Base-by-base conservation (phyloP, 2,888 invertebrate genomes). In the Mechanitis messenoides region DNA sequence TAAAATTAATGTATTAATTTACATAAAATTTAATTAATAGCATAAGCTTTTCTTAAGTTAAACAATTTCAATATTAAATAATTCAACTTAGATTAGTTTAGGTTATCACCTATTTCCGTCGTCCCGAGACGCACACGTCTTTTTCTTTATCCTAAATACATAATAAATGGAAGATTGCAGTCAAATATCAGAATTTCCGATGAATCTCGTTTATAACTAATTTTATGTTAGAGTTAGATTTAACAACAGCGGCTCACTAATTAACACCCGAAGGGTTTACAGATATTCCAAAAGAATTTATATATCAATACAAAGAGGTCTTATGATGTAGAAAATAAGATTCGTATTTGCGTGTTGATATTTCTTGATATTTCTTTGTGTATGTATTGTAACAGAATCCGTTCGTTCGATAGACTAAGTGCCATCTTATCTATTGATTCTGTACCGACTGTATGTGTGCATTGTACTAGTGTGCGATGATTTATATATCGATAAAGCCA, bases 321-420 rank as follows among this genome's bases (percentile, higher is more conserved):
- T 59, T 62, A 53, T 50, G 1, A 33, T 1, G 4, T 28, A 12
- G 2, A 0, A 0, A 1, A 11, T 59, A 59, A 59, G 42, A 42
- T 11, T 53, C 3, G 54, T 45, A 56, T 59, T 62, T n/a, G 50
- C 11, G 2, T 46, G 33, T 45, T 45, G 38, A 31, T 46, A 47
- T 45, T 56, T 59, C 5, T 45, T 45, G 38, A 31, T 46, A 47
- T 45, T 56, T 59, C 5, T 59, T 42, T 42, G 31, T 42, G 31
- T 56, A 31, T 56, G 45, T 53, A 53, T 33, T 42, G 60, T 58
- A 33, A 58, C 46, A 47, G 46, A 47, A 62, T 53, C 55, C 45
- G 60, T 58, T 65, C 62, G 64, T 58, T 56, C 64, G 53, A 62
- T 62, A 65, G 60, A 65, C 62, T 58, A 65, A 65, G 64, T 65